Base-by-base conservation (phyloP, 2,888 invertebrate species). In the Allophyes oxyacanthae region DNA sequence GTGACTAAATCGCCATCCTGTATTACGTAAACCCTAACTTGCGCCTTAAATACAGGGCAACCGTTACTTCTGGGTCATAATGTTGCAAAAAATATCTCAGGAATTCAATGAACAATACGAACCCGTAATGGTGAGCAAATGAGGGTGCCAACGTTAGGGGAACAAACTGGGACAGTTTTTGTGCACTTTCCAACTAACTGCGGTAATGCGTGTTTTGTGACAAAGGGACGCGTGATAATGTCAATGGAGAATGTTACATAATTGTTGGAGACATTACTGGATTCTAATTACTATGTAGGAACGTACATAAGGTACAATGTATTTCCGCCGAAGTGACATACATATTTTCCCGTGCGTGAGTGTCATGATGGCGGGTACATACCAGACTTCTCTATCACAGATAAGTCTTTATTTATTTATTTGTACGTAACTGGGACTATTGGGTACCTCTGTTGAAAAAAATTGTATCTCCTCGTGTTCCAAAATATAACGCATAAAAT, bases 91-190 rank as follows among this genome's bases (percentile, higher is more conserved):
- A 80, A 74, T 64, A 54, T 65, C 53, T 64, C 68, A 62, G 75
- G 78, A 75, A 83, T 83, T 83, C 84, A 85, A 79, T 83, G 85
- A 83, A 82, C 83, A 84, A 80, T 83, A 77, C 78, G 78, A 69
- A 72, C 76, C 73, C 70, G 76, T 81, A 82, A 81, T 79, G 70
- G 72, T 46, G 64, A 53, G 40, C 60, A 60, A 66, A 64, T 54
- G 64, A 63, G 58, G 64, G 60, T 58, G 43, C 34, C 57, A 55
- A 45, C 34, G 43, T 36, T 48, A n/a, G 51, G 55, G 48, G 30
- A 43, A 48, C 46, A 37, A 72, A 69, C 49, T 69, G 7, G 63
- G 63, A 50, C 60, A 58, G 72, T 81, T 81, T 82, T 83, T 82
- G 78, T 79, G 75, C 73, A 75, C 70, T 75, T 72, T 63, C 56